Conservation (phyloP, 2,113 vertebrate genomes). For the Probosciger aterrimus region DNA sequence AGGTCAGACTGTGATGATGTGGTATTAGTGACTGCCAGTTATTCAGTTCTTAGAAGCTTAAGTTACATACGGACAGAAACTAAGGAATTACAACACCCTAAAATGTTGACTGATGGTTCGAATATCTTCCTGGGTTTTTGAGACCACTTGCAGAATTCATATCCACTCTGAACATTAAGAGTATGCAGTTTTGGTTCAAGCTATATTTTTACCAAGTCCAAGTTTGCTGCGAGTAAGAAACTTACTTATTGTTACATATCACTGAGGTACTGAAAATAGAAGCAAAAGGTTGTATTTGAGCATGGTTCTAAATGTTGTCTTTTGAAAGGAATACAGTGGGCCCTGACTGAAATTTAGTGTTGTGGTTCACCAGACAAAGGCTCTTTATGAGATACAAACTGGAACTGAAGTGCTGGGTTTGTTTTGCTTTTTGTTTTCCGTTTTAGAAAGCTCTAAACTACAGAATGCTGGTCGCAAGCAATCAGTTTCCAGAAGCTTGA, state of each 20-base stretch:
- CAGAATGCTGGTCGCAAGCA: conserved; percentile 93
- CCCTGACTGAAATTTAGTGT: neutral
- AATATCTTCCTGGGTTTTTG: neutral
- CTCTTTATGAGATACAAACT: neutral
- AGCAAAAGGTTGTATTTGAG: neutral
- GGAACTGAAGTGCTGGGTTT: neutral
- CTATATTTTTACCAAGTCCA: neutral
- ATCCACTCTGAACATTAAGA: neutral
- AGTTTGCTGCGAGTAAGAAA: neutral
- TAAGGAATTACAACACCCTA: neutral
- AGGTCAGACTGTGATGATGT: neutral
- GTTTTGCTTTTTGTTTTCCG: conserved; percentile 1
- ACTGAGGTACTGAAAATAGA: neutral
- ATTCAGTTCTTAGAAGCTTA: neutral
- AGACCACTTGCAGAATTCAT: neutral
- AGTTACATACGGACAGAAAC: neutral
- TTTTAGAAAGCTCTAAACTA: conserved; percentile 86
- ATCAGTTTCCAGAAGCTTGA: conserved; percentile 93
- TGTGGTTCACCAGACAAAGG: neutral
- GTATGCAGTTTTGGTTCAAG: neutral
- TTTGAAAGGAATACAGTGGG: neutral
- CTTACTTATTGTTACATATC: neutral
- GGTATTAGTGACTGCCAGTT: neutral
- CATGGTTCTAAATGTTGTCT: neutral
- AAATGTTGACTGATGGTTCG: neutral